Base-by-base conservation (phyloP, 1,140 invertebrate genomes). In the Platyura marginata region DNA sequence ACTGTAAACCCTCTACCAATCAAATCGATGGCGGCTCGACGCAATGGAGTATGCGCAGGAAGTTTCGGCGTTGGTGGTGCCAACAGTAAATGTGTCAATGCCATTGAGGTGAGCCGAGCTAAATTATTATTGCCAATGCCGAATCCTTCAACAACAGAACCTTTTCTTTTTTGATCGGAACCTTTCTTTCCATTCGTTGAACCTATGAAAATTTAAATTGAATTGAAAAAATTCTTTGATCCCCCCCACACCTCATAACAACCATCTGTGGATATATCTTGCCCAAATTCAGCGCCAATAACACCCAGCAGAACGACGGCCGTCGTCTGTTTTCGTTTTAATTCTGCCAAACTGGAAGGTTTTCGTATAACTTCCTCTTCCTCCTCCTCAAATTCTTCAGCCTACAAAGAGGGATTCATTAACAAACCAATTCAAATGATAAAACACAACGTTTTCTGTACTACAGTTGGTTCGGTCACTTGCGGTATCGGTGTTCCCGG, bases 231-330 rank as follows among this genome's bases (percentile, higher is more conserved):
- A 21, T 25, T 35, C n/a, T 38, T 20, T 9, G 13, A 23, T 13
- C 37, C 3, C 16, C 18, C 20, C 3, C 13, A 35, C 39, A 35
- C 15, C 9, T 4, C 10, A 16, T 42, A 16, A 32, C 47, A 55
- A 62, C 73, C 75, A 49, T 75, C 72, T 16, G 71, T 72, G 11
- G 74, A 72, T 36, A 86, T 81, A 52, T 87, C 91, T 56, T 94
- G 88, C 0, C 94, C 93, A 65, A 98, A 98, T 63, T 98, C 93
- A 0, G 93, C 88, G 0, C 95, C 95, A 43, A 99, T 93, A 0
- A 98, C 93, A 1, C 93, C 94, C 18, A 98, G 61, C 32, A 99
- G 64, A 1, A 99, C 90, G 1, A 99, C 90, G 1, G 95, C 90
- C 0, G 93, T 98, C 0, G 91, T 91, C 64, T 99, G 92, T 53